Evolutionary conservation across 2,113 vertebrate genomes (phyloP).

Genomic region (Isurus oxyrinchus): DNA sequence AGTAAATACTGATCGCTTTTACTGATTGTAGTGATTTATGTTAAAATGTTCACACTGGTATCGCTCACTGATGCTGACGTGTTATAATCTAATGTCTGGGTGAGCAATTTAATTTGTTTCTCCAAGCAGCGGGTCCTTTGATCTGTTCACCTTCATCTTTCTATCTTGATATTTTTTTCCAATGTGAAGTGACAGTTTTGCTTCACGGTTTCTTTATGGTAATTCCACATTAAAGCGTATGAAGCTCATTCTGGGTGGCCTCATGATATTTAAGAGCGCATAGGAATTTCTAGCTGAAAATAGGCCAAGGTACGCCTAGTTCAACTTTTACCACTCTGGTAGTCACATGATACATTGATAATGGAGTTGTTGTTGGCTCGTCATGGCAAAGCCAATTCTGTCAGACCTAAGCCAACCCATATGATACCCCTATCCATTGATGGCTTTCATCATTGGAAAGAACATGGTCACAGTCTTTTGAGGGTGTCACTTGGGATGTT

Average conservation of each 20-base stretch:
- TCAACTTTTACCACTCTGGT: background rate
- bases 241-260: background rate
- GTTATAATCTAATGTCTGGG: background rate
- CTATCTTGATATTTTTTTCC: background rate
- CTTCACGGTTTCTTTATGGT: background rate
- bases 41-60: background rate
- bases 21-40: background rate
- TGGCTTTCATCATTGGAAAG: background rate
- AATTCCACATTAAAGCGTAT: background rate
- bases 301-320: background rate
- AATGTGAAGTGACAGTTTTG: background rate
- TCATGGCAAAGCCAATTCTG: background rate
- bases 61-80: background rate
- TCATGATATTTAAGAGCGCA: background rate
- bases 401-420: background rate
- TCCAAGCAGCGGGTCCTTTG: background rate
- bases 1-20: background rate
- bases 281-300: background rate
- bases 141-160: background rate
- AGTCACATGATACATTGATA: background rate
- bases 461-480: background rate
- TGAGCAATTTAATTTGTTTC: background rate
- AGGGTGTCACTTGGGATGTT: background rate
- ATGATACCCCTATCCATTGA: background rate
- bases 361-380: background rate